phyloP scores from a whole-genome alignment of 2,888 invertebrate genomes.

The Synanthedon andrenaeformis region DNA sequence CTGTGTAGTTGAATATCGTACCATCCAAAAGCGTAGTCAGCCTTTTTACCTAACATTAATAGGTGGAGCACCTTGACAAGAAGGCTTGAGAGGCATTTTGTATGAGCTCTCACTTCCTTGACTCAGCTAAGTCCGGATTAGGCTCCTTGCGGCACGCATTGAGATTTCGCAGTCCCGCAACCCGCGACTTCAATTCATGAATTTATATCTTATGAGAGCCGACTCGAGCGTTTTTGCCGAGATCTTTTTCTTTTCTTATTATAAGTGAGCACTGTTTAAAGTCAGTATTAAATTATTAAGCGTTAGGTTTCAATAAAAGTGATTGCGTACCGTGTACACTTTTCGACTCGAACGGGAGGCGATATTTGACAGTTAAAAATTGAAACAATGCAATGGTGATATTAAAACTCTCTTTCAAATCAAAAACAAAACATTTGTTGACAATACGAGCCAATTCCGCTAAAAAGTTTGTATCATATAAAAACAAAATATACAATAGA shows the following conservation, averaged over 20 bases:
- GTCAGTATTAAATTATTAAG: background rate
- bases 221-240: constrained; percentile 10
- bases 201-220: constrained; percentile 10
- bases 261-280: background rate
- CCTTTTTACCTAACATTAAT: background rate
- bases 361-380: too few species aligned
- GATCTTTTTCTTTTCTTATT: background rate
- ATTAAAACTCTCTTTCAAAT: too few species aligned
- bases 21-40: background rate
- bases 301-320: too few species aligned
- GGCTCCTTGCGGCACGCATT: constrained; percentile 42
- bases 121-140: constrained; percentile 55
- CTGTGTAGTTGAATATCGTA: background rate
- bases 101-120: constrained; percentile 38
- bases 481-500: too few species aligned
- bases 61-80: background rate
- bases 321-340: too few species aligned
- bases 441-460: too few species aligned
- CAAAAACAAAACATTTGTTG: too few species aligned
- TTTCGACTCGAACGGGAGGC: too few species aligned
- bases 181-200: constrained; percentile 14
- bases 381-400: too few species aligned
- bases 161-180: constrained; percentile 23
- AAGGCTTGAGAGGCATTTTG: constrained; percentile 22
- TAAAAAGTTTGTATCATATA: too few species aligned